phyloP scores from a whole-genome alignment of 2,888 invertebrate species.

The Bursaphelenchus okinawaensis region DNA sequence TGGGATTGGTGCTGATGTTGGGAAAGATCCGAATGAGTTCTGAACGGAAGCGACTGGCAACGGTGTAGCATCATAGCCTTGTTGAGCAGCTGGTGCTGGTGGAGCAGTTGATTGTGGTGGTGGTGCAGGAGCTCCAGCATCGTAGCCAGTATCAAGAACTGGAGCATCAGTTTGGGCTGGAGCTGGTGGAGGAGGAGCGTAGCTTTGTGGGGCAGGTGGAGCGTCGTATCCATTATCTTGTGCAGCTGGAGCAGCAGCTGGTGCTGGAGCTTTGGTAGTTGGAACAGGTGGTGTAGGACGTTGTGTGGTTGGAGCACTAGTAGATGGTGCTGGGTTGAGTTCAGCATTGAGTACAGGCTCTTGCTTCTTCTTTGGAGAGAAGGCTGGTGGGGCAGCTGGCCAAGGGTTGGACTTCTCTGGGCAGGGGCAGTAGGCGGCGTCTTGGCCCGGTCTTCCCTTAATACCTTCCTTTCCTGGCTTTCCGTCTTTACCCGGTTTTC shows the following conservation, averaged over 20 bases:
- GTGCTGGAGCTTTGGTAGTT: neutral
- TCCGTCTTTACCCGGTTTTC: conserved; percentile 26
- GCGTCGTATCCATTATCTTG: too few species aligned
- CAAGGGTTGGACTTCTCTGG: neutral
- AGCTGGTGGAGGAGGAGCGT: neutral
- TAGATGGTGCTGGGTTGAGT: neutral
- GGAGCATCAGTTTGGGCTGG: too few species aligned
- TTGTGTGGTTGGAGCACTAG: neutral
- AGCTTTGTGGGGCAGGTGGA: neutral
- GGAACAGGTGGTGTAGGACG: neutral
- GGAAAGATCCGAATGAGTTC: neutral
- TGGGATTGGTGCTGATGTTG: neutral
- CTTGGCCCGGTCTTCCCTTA: neutral
- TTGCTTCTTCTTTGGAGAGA: neutral
- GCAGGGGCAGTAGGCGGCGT: neutral
- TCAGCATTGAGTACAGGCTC: neutral
- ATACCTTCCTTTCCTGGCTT: conserved; percentile 21
- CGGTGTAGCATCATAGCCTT: neutral
- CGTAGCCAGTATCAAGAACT: too few species aligned
- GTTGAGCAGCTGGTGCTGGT: neutral
- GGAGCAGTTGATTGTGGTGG: neutral
- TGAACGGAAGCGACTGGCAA: neutral
- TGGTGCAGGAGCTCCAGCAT: neutral
- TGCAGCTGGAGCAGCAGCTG: neutral
- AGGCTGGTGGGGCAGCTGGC: neutral